Evolutionary conservation across 2,113 vertebrate genomes (phyloP).

Genomic region (Stigmatopora argus): DNA sequence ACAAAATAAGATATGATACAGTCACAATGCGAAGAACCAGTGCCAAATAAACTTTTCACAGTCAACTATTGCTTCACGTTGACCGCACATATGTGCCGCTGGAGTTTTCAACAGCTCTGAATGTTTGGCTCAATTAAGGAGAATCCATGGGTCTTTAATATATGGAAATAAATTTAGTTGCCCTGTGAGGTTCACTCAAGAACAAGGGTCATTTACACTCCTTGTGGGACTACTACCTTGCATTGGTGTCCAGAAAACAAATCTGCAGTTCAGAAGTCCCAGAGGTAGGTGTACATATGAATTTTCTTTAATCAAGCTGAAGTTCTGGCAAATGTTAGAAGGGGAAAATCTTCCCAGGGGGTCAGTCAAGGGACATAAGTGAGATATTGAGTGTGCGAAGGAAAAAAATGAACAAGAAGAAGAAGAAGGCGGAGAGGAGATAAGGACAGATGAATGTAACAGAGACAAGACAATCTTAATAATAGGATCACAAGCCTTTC

Average conservation of each 20-base stretch:
- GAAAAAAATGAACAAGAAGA: constrained; percentile 43
- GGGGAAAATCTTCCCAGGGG: constrained; percentile 74
- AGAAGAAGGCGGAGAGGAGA: constrained; percentile 68
- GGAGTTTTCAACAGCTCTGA: constrained; percentile 63
- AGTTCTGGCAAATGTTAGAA: constrained; percentile 61
- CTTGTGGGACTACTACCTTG: constrained; percentile 36
- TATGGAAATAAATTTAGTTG: constrained; percentile 55
- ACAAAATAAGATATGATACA: constrained; percentile 72
- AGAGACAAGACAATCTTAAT: constrained; percentile 81
- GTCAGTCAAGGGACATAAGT: constrained; percentile 79
- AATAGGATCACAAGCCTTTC: constrained; percentile 87
- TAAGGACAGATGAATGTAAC: constrained; percentile 83
- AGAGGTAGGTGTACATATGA: neutral
- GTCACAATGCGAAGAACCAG: constrained; percentile 71
- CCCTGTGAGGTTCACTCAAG: neutral
- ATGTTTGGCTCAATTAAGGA: constrained; percentile 68
- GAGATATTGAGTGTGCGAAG: constrained; percentile 65
- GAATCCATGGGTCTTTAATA: constrained; percentile 53
- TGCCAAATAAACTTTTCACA: constrained; percentile 72
- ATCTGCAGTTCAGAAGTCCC: neutral
- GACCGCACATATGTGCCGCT: constrained; percentile 55
- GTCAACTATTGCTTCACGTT: constrained; percentile 66
- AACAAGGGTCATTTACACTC: constrained; percentile 9
- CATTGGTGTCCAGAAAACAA: constrained; percentile 51
- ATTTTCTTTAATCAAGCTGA: constrained; percentile 67